phyloP scores from a whole-genome alignment of 2,797 vertebrate species.

The Helarctos malayanus region DNA sequence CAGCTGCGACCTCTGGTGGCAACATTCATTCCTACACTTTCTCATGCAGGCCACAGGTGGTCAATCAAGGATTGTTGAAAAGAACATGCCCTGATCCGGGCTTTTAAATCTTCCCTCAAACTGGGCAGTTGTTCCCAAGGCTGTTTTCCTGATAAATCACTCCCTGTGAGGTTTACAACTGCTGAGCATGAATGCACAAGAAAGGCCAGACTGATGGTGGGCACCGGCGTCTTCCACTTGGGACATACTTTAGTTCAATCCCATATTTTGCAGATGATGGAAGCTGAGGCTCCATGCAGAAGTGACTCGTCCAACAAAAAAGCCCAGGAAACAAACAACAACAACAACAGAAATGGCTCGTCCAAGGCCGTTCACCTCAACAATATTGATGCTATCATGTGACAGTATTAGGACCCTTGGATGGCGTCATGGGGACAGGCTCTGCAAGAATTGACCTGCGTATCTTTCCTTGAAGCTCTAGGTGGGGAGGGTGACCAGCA shows the following conservation, averaged over 20 bases:
- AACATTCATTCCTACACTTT: background rate
- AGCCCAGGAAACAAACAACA: background rate
- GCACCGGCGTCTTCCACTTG: background rate
- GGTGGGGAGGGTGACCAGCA: background rate
- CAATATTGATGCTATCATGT: too few relatives aligned
- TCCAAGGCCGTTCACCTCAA: background rate
- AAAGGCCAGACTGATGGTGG: background rate
- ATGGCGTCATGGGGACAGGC: background rate
- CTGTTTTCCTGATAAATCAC: background rate
- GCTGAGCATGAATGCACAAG: background rate
- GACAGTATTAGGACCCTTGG: background rate
- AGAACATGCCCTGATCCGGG: background rate
- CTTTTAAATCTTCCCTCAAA: background rate
- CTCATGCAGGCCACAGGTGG: background rate
- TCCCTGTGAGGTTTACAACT: background rate
- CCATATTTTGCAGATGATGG: rapidly evolving
- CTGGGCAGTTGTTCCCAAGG: background rate
- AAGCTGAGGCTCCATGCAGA: background rate
- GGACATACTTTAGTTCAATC: background rate
- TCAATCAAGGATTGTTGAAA: background rate
- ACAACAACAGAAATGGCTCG: background rate
- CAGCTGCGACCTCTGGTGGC: background rate
- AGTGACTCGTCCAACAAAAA: background rate
- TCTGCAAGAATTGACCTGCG: background rate
- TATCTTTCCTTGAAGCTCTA: background rate